Conservation (phyloP, 2,113 vertebrate species). For the Cygnus buccinator region DNA sequence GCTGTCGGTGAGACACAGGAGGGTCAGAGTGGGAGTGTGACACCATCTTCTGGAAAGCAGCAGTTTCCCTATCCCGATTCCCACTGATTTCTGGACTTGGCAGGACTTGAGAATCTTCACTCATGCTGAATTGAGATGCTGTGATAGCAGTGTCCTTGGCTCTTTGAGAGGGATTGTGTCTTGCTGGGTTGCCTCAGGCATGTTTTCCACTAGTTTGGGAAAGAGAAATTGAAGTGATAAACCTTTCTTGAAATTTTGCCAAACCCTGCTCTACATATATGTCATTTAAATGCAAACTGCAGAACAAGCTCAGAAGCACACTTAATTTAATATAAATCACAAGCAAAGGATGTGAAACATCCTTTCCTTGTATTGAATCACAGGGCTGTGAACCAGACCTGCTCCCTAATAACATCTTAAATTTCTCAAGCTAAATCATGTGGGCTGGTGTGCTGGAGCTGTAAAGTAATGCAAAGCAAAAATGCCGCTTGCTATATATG, state of each 20-base stretch:
- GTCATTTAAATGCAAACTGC: neutral
- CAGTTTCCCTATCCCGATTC: neutral
- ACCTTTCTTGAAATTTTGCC: neutral
- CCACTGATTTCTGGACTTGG: neutral
- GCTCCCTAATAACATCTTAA: neutral
- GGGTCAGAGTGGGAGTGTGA: neutral
- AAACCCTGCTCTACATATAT: neutral
- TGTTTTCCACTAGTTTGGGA: neutral
- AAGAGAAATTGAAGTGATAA: neutral
- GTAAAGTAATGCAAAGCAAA: neutral
- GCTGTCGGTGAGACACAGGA: neutral
- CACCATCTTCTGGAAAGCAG: neutral
- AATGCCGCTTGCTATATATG: slow-evolving; percentile 14
- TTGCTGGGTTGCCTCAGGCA: neutral
- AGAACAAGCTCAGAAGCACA: neutral
- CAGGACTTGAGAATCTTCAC: neutral
- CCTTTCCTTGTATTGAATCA: neutral
- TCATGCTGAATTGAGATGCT: neutral
- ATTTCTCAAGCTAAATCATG: neutral
- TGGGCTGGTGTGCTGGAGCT: neutral
- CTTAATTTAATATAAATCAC: neutral
- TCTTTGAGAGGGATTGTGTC: neutral
- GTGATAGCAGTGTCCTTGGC: neutral
- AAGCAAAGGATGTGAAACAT: neutral
- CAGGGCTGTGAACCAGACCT: neutral